Evolutionary conservation across 2,888 invertebrate species (phyloP).

Genomic region (Ormyrus thymus): DNA sequence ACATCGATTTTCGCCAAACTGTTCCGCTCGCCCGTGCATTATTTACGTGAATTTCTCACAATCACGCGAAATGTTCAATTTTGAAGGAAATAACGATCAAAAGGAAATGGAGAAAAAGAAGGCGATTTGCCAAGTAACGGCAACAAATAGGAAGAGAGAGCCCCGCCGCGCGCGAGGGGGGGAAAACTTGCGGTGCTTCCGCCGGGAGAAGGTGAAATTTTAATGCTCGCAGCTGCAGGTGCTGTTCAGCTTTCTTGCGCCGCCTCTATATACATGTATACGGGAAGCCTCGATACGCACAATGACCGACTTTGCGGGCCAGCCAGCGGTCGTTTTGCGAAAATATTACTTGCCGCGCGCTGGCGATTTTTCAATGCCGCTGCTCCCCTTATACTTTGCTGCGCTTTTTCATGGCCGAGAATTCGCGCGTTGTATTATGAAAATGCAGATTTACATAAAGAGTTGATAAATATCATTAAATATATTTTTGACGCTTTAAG

Average conservation of each 20-base stretch:
- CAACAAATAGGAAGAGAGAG: conserved; percentile 25
- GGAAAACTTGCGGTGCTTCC: conserved; percentile 25
- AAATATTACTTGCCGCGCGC: neutral
- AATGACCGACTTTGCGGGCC: neutral
- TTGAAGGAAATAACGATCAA: conserved; percentile 37
- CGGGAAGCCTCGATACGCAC: neutral
- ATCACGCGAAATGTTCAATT: conserved; percentile 40
- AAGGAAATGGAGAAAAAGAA: conserved; percentile 25
- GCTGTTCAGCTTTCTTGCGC: conserved; percentile 17
- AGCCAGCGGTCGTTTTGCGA: neutral
- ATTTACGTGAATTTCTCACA: conserved; percentile 23
- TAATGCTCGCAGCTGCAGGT: conserved; percentile 42
- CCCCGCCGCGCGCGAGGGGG: neutral
- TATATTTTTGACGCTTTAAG: too few relatives aligned
- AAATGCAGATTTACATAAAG: too few relatives aligned
- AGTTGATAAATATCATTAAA: too few relatives aligned
- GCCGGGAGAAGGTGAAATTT: conserved; percentile 45
- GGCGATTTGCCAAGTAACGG: conserved; percentile 11
- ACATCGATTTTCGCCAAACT: neutral
- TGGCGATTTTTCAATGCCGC: neutral
- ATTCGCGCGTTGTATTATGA: too few relatives aligned
- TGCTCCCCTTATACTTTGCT: neutral
- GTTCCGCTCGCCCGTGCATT: neutral
- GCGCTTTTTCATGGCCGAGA: too few relatives aligned
- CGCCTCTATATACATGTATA: neutral